Base-by-base conservation (phyloP, 1,140 invertebrate genomes). In the Zelostemma sp. region DNA sequence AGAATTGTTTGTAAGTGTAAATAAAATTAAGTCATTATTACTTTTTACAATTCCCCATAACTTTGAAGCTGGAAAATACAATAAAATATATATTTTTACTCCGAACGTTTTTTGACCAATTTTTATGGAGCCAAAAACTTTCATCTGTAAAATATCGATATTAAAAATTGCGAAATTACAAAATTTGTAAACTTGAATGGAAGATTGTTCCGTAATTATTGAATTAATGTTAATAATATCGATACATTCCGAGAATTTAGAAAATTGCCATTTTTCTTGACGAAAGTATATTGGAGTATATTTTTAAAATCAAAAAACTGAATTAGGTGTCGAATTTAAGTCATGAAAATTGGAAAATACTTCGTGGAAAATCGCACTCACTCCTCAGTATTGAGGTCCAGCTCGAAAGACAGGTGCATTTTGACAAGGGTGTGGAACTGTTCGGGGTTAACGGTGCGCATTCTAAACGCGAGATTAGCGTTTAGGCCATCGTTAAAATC, bases 371-470 rank as follows among this genome's bases (percentile, higher is more conserved):
- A 17, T 43, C 6, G 41, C 11, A 87, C 89, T 89, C 88, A 95
- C 93, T 95, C 93, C 80, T 94, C 93, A 8, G 91, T 93, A 64
- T 91, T 92, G 47, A 95, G 89, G 73, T 93, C 90, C 58, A 96
- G 86, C 74, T 95, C 89, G 86, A 97, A 96, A 12, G 93, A 95
- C 72, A 97, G 86, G 86, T 97, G 95, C 95, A 96, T 97, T 77
- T 93, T 91, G 70, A 96, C 93, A 66, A 97, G 87, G 16, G 92
- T 94, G 65, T 93, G 90, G 83, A 93, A 95, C 80, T 95, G 94
- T 68, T 95, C 93, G 17, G 91, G 90, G 87, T 95, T 93, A 74
- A 92, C 90, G 66, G 87, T 87, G 64, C 91, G 87, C 75, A 93
- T 85, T 78, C 88, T 88, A 69, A 90, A 90, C 11, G 88, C 87